Evolutionary conservation across 1,140 invertebrate species (phyloP).

Genomic region (Xylocopa sonorina): DNA sequence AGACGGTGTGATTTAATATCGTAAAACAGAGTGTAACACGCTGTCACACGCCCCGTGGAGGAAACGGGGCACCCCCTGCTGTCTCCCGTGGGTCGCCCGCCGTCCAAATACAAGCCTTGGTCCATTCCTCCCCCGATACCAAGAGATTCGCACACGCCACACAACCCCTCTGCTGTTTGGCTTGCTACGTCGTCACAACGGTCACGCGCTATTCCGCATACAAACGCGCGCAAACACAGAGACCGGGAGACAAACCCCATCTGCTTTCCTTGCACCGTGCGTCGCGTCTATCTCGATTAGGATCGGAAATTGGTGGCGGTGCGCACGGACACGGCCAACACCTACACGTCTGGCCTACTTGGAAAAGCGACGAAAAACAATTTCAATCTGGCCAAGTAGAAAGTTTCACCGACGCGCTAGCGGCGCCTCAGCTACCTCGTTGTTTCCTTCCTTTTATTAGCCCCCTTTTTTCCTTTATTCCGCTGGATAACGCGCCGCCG

Average conservation of each 20-base stretch:
- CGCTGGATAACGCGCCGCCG: background rate
- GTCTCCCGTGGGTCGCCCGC: constrained; percentile 4
- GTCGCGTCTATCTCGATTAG: background rate
- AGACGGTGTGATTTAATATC: constrained; percentile 69
- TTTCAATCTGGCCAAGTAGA: constrained; percentile 68
- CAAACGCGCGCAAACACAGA: too few relatives aligned
- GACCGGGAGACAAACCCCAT: background rate
- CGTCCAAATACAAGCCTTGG: constrained; percentile 33
- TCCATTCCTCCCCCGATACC: background rate
- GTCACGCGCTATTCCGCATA: background rate
- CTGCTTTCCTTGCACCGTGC: background rate
- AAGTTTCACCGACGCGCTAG: constrained; percentile 55
- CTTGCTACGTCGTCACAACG: background rate
- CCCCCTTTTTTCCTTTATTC: constrained; percentile 22
- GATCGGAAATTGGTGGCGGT: background rate
- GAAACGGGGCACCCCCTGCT: constrained; percentile 20
- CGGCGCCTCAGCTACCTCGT: constrained; percentile 28
- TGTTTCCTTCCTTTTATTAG: constrained; percentile 34
- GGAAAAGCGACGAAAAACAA: constrained; percentile 60
- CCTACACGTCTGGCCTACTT: constrained; percentile 4
- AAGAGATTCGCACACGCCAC: background rate
- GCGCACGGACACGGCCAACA: too few relatives aligned
- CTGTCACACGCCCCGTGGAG: constrained; percentile 57
- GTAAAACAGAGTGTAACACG: constrained; percentile 67
- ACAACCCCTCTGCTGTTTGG: too few relatives aligned